A percentile compares a stretch with the other conserved stretches of the same genome.
phyloP scores from a whole-genome alignment of 1,140 invertebrate genomes.

The Philopotamus ludificatus region DNA sequence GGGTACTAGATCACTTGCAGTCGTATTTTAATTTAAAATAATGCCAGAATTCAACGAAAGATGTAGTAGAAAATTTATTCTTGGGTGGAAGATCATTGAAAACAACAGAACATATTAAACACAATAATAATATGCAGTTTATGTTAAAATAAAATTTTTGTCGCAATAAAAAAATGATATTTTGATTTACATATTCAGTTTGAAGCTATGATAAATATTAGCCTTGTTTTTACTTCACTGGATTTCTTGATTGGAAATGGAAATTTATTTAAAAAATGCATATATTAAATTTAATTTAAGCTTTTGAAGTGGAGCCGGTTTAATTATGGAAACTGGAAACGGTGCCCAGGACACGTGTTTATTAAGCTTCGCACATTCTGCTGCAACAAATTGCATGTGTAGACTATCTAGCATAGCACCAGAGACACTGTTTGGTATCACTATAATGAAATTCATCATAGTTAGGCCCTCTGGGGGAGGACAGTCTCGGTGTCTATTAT shows the following conservation, averaged over 20 bases:
- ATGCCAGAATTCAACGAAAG: no score
- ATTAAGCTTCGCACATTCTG: slow-evolving; percentile 14
- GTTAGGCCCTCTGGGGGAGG: background rate
- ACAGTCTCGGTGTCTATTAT: background rate
- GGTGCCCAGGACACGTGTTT: slow-evolving; percentile 24
- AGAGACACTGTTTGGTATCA: slow-evolving; percentile 3
- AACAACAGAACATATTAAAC: background rate
- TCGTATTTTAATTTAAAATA: no score
- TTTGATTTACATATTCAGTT: background rate
- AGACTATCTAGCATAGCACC: background rate
- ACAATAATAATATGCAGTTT: background rate
- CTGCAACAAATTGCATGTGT: slow-evolving; percentile 22
- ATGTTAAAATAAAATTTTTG: background rate
- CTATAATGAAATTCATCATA: slow-evolving; percentile 18
- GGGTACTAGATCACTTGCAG: no score
- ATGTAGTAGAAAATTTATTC: no score
- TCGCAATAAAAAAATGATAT: background rate
- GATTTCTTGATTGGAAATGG: background rate
- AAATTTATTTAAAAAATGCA: slow-evolving; percentile 19
- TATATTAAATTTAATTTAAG: slow-evolving; percentile 41
- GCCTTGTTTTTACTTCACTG: background rate
- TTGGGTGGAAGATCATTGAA: background rate
- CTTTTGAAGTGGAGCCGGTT: slow-evolving; percentile 34
- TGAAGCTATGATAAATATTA: background rate
- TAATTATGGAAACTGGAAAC: slow-evolving; percentile 31